Base-by-base conservation (phyloP, 2,888 invertebrate genomes). In the Phania funesta region DNA sequence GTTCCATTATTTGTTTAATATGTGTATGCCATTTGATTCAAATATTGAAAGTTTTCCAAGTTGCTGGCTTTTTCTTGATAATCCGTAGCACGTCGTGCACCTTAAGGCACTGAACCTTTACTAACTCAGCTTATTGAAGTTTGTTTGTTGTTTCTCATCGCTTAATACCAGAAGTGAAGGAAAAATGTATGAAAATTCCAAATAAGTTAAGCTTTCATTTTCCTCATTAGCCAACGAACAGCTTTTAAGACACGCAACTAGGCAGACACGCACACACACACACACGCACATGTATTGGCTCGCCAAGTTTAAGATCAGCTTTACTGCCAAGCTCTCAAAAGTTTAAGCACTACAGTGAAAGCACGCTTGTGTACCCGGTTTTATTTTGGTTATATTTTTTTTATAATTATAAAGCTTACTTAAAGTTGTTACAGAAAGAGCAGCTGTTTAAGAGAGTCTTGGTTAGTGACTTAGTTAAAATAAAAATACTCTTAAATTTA, bases 51-150 rank as follows among this genome's bases (percentile, higher is more conserved):
- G 46, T 32, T 58, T 68, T 22, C 32, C n/a, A 5, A 46, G 38
- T 38, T 29, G n/a, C 20, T 41, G 22, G 22, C 62, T 52, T 64
- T 75, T 32, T 38, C 60, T 74, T 62, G 4, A 58, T 60, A 60
- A 32, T 62, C 74, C 82, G 82, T 60, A 78, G 74, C 56, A 80
- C 75, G 80, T 75, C 64, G 75, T 82, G 70, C 74, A 82, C 78
- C 74, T 70, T 65, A 54, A 75, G 78, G 70, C 78, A 82, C 82
- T 78, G 74, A 78, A 82, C 78, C 78, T 70, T 78, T 75, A 78
- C 78, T 82, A 78, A 82, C 70, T 64, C 48, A 48, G 50, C 16
- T 64, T 65, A 44, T 26, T 58, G 38, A 65, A 68, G 68, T 78
- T 65, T 58, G 44, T 56, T 77, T 62, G 26, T 41, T 58, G 54